These are phyloP conservation scores for Amiota communis DNA, from an alignment of 2,888 invertebrate species.

Conservation along the genomic window DNA sequence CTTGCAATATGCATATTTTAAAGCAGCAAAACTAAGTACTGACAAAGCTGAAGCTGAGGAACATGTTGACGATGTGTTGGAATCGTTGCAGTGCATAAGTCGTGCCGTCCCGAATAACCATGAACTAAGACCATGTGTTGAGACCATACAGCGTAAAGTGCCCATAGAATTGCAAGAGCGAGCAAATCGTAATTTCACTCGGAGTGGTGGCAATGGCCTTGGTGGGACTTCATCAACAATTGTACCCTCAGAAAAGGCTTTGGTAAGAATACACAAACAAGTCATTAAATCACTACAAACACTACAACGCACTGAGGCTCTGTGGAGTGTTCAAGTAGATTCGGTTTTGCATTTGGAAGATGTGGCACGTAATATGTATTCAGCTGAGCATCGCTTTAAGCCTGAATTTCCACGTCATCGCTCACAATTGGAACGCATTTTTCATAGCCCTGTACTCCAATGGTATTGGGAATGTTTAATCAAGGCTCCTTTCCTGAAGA, in stretches of 20 bases:
- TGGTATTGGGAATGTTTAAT: slow-evolving; percentile 97
- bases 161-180: slow-evolving; percentile 85
- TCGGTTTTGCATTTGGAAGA: slow-evolving; percentile 90
- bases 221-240: slow-evolving; percentile 76
- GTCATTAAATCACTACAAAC: slow-evolving; percentile 93
- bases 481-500: slow-evolving; percentile 83
- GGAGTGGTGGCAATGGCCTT: slow-evolving; percentile 73
- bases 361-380: slow-evolving; percentile 82
- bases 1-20: slow-evolving; percentile 91
- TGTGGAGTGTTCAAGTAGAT: slow-evolving; percentile 91
- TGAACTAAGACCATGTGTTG: slow-evolving; percentile 84
- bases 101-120: slow-evolving; percentile 84
- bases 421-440: slow-evolving; percentile 76
- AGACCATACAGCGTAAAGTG: slow-evolving; percentile 91
- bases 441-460: slow-evolving; percentile 83
- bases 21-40: slow-evolving; percentile 92
- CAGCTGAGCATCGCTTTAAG: slow-evolving; percentile 77
- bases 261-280: slow-evolving; percentile 92
- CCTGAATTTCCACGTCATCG: slow-evolving; percentile 81
- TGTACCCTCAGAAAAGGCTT: slow-evolving; percentile 85
- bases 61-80: slow-evolving; percentile 93
- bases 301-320: slow-evolving; percentile 93
- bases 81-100: slow-evolving; percentile 89
- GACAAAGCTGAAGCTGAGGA: slow-evolving; percentile 99
- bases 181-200: slow-evolving; percentile 77